phyloP scores from a whole-genome alignment of 2,113 vertebrate genomes.

The Pterocles burchelli region DNA sequence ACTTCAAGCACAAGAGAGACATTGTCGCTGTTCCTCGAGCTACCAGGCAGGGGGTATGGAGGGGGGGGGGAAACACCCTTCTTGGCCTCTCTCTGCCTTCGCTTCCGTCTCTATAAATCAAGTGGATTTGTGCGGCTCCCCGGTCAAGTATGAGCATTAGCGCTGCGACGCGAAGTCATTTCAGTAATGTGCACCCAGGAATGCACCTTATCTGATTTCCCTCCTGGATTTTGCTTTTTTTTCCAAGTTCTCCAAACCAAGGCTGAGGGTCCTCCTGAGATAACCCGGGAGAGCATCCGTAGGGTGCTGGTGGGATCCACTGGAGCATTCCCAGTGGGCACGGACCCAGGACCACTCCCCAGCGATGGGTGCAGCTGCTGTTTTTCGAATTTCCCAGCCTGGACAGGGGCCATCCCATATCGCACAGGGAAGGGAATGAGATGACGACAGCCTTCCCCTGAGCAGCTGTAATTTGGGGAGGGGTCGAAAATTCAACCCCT shows the following conservation, averaged over 20 bases:
- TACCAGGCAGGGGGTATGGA: background rate
- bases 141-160: constrained; percentile 38
- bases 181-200: constrained; percentile 5
- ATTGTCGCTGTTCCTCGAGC: constrained; percentile 1
- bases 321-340: accelerated
- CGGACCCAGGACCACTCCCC: background rate
- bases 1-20: constrained; percentile 1
- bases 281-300: background rate
- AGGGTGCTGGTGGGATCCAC: background rate
- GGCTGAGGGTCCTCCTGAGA: background rate
- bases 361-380: accelerated
- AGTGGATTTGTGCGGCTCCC: constrained; percentile 22
- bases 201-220: constrained; percentile 51
- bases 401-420: accelerated
- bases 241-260: background rate
- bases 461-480: background rate
- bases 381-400: background rate
- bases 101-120: constrained; percentile 11
- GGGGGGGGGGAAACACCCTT: background rate
- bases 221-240: background rate
- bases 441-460: background rate
- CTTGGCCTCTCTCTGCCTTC: background rate
- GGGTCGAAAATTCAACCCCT: background rate
- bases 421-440: background rate
- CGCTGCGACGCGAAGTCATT: background rate